These are phyloP conservation scores for Drosophila kepulauana DNA, from an alignment of 1,140 invertebrate genomes.

Conservation along the genomic window DNA sequence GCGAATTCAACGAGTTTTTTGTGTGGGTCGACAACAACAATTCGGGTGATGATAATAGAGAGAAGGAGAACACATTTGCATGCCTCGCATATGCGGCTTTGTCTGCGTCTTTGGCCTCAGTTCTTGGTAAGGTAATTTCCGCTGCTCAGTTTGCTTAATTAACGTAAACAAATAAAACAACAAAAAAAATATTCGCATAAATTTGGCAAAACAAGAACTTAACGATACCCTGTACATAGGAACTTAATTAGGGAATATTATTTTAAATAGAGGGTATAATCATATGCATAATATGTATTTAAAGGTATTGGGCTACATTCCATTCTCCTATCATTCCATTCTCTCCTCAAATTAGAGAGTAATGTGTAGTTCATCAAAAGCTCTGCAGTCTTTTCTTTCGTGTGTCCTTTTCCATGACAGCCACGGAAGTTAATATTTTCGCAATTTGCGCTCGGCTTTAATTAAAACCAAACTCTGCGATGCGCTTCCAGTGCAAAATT, in stretches of 20 bases:
- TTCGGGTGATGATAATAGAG: background rate
- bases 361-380: background rate
- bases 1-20: conserved; percentile 73
- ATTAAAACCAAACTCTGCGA: conserved; percentile 57
- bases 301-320: background rate
- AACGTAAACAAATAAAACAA: conserved; percentile 52
- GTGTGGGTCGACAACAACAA: conserved; percentile 28
- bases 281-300: background rate
- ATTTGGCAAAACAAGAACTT: background rate
- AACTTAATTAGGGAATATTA: too few relatives aligned
- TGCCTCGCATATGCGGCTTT: conserved; percentile 38
- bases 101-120: conserved; percentile 20
- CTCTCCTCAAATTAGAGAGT: conserved; percentile 5
- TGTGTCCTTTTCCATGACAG: conserved; percentile 18
- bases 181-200: background rate
- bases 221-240: background rate
- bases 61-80: conserved; percentile 20
- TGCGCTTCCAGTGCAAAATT: conserved; percentile 60
- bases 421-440: conserved; percentile 70
- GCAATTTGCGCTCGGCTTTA: conserved; percentile 62
- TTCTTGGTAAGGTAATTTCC: conserved; percentile 31
- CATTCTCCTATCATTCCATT: too few relatives aligned
- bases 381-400: background rate
- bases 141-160: conserved; percentile 60
- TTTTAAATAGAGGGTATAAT: too few relatives aligned